Evolutionary conservation across 2,797 vertebrate species (phyloP), one percentile per base, ranked within the genome.

Genomic region (Nannoperca australis): DNA sequence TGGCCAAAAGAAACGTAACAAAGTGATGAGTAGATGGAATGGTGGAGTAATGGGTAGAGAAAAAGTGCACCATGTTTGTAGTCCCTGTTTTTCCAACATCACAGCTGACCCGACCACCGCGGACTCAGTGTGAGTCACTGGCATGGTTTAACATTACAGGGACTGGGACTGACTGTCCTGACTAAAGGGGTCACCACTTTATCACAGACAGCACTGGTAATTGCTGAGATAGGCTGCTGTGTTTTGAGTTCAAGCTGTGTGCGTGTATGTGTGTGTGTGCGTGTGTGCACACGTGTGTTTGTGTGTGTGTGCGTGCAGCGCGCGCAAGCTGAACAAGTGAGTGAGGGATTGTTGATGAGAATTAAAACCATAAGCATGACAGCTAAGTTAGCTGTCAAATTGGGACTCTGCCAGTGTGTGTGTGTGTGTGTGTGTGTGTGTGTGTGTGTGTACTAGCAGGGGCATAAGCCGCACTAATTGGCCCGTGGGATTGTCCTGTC

Each of bases 311-410:
- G 55, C 40, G 62, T 55, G 61, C 27, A n/a, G 61, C 32, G 5
- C 5, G 32, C 32, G 36, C 11, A 10, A 3, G 10, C 36, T 38
- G 36, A 38, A 38, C 36, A 38, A 38, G 36, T 38, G 10, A 38
- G 58, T 54, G 69, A 82, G 70, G 8, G 4, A 69, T 80, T 80
- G 84, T 79, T 81, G 86, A 89, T 87, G 76, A 73, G 79, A 82
- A 68, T 78, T 87, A 90, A 85, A 90, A 86, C 88, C 86, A 85
- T 82, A 84, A 89, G 79, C 87, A 72, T 89, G 84, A 88, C 82
- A 82, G 76, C 45, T 54, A 59, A 79, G 70, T 60, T 70, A 64
- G 80, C 83, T 27, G 24, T 27, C 72, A 83, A 83, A 63, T 62
- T 69, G 62, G 64, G 76, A 50, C 42, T 24, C 24, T 9, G 70